A percentile compares a stretch with the other conserved stretches of the same genome.
Evolutionary conservation across 1,140 invertebrate species (phyloP).

Genomic region (Pantala flavescens): DNA sequence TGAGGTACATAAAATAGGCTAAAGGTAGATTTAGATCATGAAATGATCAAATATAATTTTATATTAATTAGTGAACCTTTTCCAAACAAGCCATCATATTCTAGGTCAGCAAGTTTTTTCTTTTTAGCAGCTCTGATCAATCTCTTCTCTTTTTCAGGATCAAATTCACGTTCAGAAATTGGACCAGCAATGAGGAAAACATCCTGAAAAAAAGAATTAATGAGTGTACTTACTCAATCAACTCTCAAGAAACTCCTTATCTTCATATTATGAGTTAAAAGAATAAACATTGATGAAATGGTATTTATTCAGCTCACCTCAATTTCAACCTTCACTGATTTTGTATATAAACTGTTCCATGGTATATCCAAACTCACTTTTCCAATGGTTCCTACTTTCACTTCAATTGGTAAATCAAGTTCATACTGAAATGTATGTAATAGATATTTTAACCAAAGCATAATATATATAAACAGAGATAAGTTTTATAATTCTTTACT

Average conservation of each 20-base stretch:
- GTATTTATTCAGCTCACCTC: constrained; percentile 37
- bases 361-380: constrained; percentile 65
- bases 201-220: constrained; percentile 39
- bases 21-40: no score
- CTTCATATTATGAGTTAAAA: no score
- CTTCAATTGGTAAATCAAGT: constrained; percentile 66
- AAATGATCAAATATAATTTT: no score
- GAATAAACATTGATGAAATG: no score
- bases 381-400: constrained; percentile 65
- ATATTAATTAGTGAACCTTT: background rate
- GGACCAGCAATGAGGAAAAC: constrained; percentile 65
- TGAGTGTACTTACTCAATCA: no score
- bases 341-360: constrained; percentile 59
- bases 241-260: no score
- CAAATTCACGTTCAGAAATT: constrained; percentile 52
- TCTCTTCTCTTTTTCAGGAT: constrained; percentile 61
- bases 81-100: constrained; percentile 31
- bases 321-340: constrained; percentile 54
- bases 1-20: no score
- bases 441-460: background rate
- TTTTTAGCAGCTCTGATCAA: constrained; percentile 60
- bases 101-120: constrained; percentile 45
- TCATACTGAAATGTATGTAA: constrained; percentile 52
- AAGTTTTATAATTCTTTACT: no score
- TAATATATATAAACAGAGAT: no score